Evolutionary conservation across 2,888 invertebrate genomes (phyloP), one percentile per base, ranked within the genome.

Genomic region (Nasonovia ribisnigri): DNA sequence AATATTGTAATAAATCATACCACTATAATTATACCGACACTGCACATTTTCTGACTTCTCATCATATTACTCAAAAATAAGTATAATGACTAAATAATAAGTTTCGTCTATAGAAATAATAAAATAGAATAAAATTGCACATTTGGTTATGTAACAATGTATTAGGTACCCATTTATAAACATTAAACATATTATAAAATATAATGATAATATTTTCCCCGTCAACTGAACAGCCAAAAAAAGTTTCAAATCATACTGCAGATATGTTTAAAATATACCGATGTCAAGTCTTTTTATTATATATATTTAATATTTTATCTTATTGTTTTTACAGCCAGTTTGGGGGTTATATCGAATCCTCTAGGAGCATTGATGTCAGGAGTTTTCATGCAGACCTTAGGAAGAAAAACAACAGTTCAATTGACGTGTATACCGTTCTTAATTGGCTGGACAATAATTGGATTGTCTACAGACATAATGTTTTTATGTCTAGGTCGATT

Each of bases 301-400:
- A 16, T 29, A 29, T 91, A 8, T 46, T 46, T 46, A 43, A 10
- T 77, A n/a, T 36, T 89, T 54, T 86, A 36, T 88, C 88, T 90
- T 92, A 43, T 94, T 94, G 20, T 92, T 94, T 92, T 96, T 96
- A 2, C 96, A 97, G 97, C 97, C 2, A 97, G 97, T 95, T 95
- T 97, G 93, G 97, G 97, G 11, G 97, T 97, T 42, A 96, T 97
- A 95, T 97, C 97, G 3, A 97, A 97, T 95, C 97, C 97, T 0
- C 95, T 97, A 84, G 97, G 97, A 0, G 97, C 97, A 0, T 95
- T 97, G 20, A 95, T 97, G 24, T 97, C 97, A 11, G 97, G 97
- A 3, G 96, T 97, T 95, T 96, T 97, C 95, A 97, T 97, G 94
- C 97, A 97, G 95, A 96, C 96, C 46, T 96, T 97, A 54, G 97